phyloP scores from a whole-genome alignment of 2,113 vertebrate species.

The Lichenostomus cassidix region DNA sequence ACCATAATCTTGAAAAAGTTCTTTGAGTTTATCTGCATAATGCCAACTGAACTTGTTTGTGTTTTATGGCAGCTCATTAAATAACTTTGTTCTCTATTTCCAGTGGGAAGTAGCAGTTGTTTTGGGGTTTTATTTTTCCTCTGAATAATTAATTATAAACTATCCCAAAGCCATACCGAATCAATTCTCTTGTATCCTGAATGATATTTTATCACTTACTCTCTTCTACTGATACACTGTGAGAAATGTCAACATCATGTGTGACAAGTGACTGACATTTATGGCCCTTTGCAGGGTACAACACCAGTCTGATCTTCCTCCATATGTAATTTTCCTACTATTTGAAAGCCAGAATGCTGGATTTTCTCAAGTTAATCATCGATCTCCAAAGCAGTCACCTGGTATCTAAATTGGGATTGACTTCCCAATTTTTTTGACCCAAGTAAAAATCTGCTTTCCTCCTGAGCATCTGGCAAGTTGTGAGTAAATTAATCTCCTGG shows the following conservation, averaged over 20 bases:
- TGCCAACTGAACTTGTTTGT: background rate
- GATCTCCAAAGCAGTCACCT: background rate
- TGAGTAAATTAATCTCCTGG: background rate
- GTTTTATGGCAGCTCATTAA: conserved; percentile 14
- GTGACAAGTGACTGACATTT: background rate
- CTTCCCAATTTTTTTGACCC: background rate
- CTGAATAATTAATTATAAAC: background rate
- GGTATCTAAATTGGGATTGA: background rate
- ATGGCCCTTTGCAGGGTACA: background rate
- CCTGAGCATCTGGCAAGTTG: background rate
- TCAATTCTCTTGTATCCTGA: background rate
- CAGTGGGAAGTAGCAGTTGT: background rate
- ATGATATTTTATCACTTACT: background rate
- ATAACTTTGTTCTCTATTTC: background rate
- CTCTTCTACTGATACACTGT: background rate
- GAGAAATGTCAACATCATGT: background rate
- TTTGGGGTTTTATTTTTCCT: background rate
- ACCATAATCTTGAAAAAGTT: background rate
- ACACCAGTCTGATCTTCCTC: background rate
- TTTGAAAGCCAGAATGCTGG: background rate
- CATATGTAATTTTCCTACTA: background rate
- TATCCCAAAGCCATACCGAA: background rate
- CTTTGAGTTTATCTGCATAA: conserved; percentile 1
- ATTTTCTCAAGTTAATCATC: background rate
- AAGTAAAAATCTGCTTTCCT: background rate